phyloP scores from a whole-genome alignment of 2,113 vertebrate genomes.

The Macquaria ambigua region DNA sequence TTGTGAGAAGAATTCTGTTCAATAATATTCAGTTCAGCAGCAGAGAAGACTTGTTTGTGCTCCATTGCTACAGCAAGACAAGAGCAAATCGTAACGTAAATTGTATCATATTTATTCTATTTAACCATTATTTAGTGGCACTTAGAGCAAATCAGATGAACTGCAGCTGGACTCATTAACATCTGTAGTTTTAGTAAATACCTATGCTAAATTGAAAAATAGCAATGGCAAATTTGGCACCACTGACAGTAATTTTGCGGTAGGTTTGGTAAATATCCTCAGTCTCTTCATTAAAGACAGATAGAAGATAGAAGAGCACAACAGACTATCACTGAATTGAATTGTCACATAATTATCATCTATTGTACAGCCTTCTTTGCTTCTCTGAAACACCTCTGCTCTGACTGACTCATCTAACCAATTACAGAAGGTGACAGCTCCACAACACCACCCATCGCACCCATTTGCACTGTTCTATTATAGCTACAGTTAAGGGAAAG shows the following conservation, averaged over 20 bases:
- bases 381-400: constrained; percentile 26
- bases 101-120: neutral
- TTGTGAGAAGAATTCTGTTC: neutral
- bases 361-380: constrained; percentile 18
- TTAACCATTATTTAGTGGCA: too few relatives aligned
- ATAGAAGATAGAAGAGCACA: neutral
- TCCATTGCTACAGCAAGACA: neutral
- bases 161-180: too few relatives aligned
- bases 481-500: neutral
- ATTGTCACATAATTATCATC: constrained; percentile 2
- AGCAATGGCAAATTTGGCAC: neutral
- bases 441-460: constrained; percentile 7
- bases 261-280: neutral
- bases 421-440: constrained; percentile 26
- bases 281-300: constrained; percentile 24
- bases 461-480: constrained; percentile 14
- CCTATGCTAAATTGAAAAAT: neutral
- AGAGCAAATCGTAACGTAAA: neutral
- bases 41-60: neutral
- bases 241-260: neutral
- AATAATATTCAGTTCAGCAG: neutral
- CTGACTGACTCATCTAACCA: constrained; percentile 31
- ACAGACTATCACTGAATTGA: constrained; percentile 3
- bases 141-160: too few relatives aligned
- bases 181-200: neutral